Evolutionary conservation across 2,888 invertebrate species (phyloP).

Genomic region (Sycophila texana): DNA sequence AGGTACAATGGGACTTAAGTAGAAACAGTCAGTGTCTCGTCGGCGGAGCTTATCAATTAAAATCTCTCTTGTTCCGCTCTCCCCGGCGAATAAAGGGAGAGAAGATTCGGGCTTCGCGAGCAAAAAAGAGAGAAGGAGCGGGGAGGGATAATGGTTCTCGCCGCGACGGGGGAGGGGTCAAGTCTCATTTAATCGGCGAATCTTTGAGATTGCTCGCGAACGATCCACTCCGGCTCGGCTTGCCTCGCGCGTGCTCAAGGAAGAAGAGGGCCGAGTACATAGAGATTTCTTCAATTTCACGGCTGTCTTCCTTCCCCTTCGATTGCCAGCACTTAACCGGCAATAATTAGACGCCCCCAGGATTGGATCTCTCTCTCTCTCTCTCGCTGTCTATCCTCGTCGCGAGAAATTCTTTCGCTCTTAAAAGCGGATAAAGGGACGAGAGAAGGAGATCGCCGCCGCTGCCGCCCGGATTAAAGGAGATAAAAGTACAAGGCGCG

Average conservation of each 20-base stretch:
- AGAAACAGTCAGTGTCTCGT: conserved; percentile 50
- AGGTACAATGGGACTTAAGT: conserved; percentile 37
- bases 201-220: conserved; percentile 51
- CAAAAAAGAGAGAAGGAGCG: not conserved
- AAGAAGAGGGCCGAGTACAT: conserved; percentile 44
- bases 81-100: conserved; percentile 19
- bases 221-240: conserved; percentile 35
- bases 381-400: conserved; percentile 37
- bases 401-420: conserved; percentile 57
- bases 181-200: conserved; percentile 53
- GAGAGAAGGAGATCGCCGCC: conserved; percentile 50
- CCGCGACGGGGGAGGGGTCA: conserved; percentile 38
- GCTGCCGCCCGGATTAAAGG: conserved; percentile 41
- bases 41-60: conserved; percentile 56
- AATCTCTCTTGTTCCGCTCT: conserved; percentile 12
- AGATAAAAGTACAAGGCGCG: conserved; percentile 47
- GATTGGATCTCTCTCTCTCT: conserved; percentile 63
- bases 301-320: conserved; percentile 68
- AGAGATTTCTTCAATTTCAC: conserved; percentile 72
- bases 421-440: conserved; percentile 66
- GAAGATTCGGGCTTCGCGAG: conserved; percentile 21
- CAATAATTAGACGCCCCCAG: conserved; percentile 71
- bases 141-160: conserved; percentile 26
- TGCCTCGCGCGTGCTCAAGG: not conserved
- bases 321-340: conserved; percentile 72